Base-by-base conservation (phyloP, 2,113 vertebrate genomes). In the Typhlomys cinereus region DNA sequence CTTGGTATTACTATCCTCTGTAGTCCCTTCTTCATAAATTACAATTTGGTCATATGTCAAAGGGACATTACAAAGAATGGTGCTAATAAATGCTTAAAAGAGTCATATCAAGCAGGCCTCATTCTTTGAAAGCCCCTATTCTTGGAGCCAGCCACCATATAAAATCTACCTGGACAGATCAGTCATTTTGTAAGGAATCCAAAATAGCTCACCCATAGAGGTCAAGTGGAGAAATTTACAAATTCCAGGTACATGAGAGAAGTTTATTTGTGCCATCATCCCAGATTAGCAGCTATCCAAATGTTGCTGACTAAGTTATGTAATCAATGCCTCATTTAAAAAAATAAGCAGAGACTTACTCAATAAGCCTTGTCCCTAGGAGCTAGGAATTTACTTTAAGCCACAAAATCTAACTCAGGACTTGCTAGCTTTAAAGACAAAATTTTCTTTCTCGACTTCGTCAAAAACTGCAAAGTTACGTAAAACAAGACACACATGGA, bases 381-480 rank as follows among this genome's bases (percentile, higher is more conserved):
- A 93, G 86, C 78, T 39, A 62, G 64, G 25, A 86, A 52, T n/a
- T n/a, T n/a, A n/a, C n/a, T n/a, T n/a, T n/a, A n/a, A n/a, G 69
- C 13, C n/a, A 88, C 36, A 36, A 82, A 85, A 13, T 71, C 13
- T 48, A 85, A 94, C n/a, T 78, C 13, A 88, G 29, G 20, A 87
- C 34, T 70, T 80, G 1, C 4, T 75, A 50, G 10, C 36, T 89
- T 89, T 64, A 64, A 79, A 89, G 75, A 89, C 57, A 86, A 79
- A 94, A 69, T 67, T 90, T 70, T 89, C 64, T 59, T 66, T 93
- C 11, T 94, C 17, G 78, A 29, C 10, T 2, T n/a, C 13, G 34
- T 34, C 39, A 78, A 5, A 78, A 5, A 64, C 52, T 29, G 50
- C 44, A 73, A 54, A 62, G 10, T 15, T 87, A 87, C 50, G 82